These are phyloP conservation scores for Chaetoderma sp. DNA, from an alignment of 2,888 invertebrate genomes.

Conservation along the genomic window DNA sequence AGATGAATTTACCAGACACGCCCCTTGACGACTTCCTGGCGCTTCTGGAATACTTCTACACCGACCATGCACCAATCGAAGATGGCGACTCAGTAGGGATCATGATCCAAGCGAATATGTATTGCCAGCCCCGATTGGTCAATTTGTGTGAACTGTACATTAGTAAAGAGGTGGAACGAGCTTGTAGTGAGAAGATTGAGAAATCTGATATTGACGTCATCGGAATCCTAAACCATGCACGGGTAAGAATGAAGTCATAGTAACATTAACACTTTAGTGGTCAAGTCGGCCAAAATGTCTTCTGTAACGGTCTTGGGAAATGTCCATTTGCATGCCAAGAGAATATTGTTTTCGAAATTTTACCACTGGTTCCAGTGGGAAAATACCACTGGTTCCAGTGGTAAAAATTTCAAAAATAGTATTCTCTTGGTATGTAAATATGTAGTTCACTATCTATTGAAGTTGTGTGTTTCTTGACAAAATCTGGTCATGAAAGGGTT, in stretches of 20 bases:
- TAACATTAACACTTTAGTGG: no score
- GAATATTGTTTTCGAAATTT: no score
- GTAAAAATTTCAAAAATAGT: no score
- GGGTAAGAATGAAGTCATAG: conserved; percentile 42
- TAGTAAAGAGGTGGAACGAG: conserved; percentile 60
- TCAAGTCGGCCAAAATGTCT: not conserved
- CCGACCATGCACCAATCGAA: conserved; percentile 63
- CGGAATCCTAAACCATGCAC: conserved; percentile 52
- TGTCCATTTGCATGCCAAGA: no score
- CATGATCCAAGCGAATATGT: conserved; percentile 57
- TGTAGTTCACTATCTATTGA: no score
- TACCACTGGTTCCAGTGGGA: no score
- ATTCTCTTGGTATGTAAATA: no score
- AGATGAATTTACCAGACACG: conserved; percentile 48
- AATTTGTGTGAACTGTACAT: conserved; percentile 64
- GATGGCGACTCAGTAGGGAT: conserved; percentile 57
- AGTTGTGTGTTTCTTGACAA: no score
- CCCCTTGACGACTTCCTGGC: conserved; percentile 52
- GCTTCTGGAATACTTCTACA: conserved; percentile 62
- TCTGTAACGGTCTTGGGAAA: no score
- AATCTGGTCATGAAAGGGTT: no score
- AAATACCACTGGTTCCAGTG: no score
- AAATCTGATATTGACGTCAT: conserved; percentile 61
- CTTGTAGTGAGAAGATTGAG: conserved; percentile 51
- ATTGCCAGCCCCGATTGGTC: conserved; percentile 52